Base-by-base conservation (phyloP, 2,113 vertebrate genomes). In the Seriola dumerili region DNA sequence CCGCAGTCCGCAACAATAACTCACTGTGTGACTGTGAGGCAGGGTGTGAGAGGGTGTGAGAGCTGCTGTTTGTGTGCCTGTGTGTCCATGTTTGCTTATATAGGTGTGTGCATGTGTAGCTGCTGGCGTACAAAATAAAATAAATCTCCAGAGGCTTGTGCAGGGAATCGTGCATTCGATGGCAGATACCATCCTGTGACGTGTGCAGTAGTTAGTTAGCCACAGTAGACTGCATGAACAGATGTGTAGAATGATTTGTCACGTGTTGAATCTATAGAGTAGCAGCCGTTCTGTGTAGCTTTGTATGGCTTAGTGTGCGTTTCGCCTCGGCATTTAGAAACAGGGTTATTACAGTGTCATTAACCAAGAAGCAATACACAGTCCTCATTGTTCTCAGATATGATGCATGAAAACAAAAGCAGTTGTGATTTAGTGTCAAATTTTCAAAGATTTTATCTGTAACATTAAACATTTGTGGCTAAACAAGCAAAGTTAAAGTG, bases 211-310 rank as follows among this genome's bases (percentile, higher is more conserved):
- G 87, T 85, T 85, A 78, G 81, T 65, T 62, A 81, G 80, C 80
- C 40, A 21, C 72, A 78, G 65, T 90, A 93, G 90, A 89, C 54
- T 87, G 92, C 92, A 93, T 92, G 92, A 85, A 76, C 88, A 84
- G 77, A 85, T 72, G 76, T 78, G 78, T 88, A 79, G 85, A 83
- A 76, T 76, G 87, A 85, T 79, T 52, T 8, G 76, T 88, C 23
- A 21, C 1, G 74, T 92, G 83, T 83, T 44, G 84, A 85, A 67
- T 62, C 50, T 19, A 1, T 84, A 88, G 85, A 76, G 82, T 92
- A 91, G 87, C 76, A 82, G 85, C 86, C 86, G 83, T 68, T 73
- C 74, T 61, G 81, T 85, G 81, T 91, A 76, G 91, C 92, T 91
- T 91, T 10, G 80, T 88, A 34, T 50, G 58, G 86, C 87, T 90